phyloP scores from a whole-genome alignment of 2,113 vertebrate genomes.

The Cynoglossus semilaevis region DNA sequence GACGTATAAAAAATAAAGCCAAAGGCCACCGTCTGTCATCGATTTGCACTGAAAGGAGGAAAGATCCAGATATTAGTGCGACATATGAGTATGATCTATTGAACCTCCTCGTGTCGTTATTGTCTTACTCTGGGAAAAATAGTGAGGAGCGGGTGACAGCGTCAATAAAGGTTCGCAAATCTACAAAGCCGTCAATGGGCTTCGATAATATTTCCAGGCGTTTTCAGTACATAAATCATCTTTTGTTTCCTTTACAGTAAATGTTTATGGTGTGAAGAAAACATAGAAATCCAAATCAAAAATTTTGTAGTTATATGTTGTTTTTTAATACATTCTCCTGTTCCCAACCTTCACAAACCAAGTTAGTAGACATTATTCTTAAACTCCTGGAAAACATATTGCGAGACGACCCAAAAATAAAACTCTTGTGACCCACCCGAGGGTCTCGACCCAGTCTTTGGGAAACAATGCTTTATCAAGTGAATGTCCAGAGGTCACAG shows the following conservation, averaged over 20 bases:
- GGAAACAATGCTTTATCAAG: too few species aligned
- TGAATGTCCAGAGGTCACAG: too few species aligned
- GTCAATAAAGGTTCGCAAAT: constrained; percentile 61
- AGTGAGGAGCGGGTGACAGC: constrained; percentile 47
- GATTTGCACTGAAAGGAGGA: constrained; percentile 67
- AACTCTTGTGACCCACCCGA: too few species aligned
- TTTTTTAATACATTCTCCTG: too few species aligned
- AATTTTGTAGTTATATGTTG: too few species aligned
- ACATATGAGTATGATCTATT: constrained; percentile 65
- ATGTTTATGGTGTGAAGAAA: not conserved
- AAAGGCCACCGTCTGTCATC: constrained; percentile 71
- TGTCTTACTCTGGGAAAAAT: constrained; percentile 63
- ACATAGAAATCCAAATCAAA: not conserved
- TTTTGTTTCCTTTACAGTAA: constrained; percentile 22
- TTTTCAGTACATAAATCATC: constrained; percentile 33
- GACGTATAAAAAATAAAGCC: constrained; percentile 78
- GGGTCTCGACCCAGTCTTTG: too few species aligned
- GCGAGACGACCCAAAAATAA: too few species aligned
- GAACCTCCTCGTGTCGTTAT: constrained; percentile 65
- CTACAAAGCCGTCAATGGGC: constrained; percentile 53
- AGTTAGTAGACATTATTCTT: too few species aligned
- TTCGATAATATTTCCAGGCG: constrained; percentile 45
- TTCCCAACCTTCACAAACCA: too few species aligned
- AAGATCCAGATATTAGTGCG: constrained; percentile 63
- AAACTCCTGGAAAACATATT: too few species aligned